These are phyloP conservation scores for Altica lythri DNA, from an alignment of 2,888 invertebrate genomes.

Conservation along the genomic window DNA sequence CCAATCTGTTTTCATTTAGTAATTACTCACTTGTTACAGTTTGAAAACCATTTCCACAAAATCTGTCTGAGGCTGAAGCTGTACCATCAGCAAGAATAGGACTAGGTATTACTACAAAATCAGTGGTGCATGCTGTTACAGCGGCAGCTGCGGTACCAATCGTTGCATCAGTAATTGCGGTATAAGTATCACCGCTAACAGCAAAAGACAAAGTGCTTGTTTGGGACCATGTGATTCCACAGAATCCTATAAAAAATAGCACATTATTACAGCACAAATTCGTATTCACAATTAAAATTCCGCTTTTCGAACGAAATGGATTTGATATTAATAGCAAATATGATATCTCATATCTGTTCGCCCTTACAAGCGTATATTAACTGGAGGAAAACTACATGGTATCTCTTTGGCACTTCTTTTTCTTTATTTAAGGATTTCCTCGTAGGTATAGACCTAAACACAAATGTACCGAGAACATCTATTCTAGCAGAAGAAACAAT, in stretches of 20 bases:
- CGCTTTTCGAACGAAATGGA: no score
- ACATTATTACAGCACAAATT: no score
- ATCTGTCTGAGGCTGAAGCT: constrained; percentile 65
- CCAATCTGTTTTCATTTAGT: background rate
- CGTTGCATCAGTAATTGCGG: constrained; percentile 63
- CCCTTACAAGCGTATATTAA: no score
- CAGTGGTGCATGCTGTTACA: constrained; percentile 66
- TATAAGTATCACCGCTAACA: constrained; percentile 68
- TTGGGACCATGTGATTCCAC: constrained; percentile 70
- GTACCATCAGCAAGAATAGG: constrained; percentile 59
- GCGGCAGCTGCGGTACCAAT: constrained; percentile 62
- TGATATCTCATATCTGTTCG: no score
- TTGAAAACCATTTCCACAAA: constrained; percentile 75
- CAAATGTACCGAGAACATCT: no score
- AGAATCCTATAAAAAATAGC: constrained; percentile 66
- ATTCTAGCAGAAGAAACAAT: no score
- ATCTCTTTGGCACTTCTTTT: no score
- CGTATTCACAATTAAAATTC: no score
- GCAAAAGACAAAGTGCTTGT: constrained; percentile 67
- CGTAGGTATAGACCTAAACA: no score
- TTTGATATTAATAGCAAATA: no score
- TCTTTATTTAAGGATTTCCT: no score
- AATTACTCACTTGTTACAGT: constrained; percentile 64
- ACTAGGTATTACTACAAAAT: constrained; percentile 77
- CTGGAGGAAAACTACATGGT: no score